Base-by-base conservation (phyloP, 2,113 vertebrate genomes). In the Oreochromis spilurus region DNA sequence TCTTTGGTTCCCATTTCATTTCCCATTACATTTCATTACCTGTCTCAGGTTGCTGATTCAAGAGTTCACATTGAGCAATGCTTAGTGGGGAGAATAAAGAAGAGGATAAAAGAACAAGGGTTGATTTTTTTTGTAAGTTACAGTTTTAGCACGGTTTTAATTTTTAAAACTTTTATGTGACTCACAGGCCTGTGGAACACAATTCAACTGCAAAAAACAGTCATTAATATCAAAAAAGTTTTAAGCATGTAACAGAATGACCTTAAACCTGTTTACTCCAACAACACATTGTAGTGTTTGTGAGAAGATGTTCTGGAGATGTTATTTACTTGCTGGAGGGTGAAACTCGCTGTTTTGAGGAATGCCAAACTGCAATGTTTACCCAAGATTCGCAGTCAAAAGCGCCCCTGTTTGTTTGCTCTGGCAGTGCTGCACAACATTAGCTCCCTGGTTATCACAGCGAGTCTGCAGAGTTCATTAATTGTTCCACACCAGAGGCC, bases 401-500 rank as follows among this genome's bases (percentile, higher is more conserved):
- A 81, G 84, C 67, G 52, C 79, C 83, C 87, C 40, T 82, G 85
- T 86, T 88, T 90, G 81, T 91, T 90, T 91, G 67, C 83, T 80
- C 36, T 70, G 79, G 79, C 84, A 82, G 58, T 79, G 2, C n/a
- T 79, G 80, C 79, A 16, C 83, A 79, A 62, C 84, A 81, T 87
- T 16, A 81, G 79, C 65, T 89, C 75, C 79, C 52, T 52, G 83
- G 84, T 93, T 93, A 91, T 91, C 83, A 81, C 84, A 81, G 40
- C 53, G 26, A 79, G 89, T 91, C 79, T 84, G 67, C 88, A 88
- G 81, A 89, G 84, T 92, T 94, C 89, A 94, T 94, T 94, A 92
- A 91, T 81, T 92, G 84, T 87, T 88, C 72, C 88, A 83, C 88
- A 90, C 87, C 88, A 88, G 84, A 88, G 88, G 86, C 88, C 82